A percentile compares a stretch with the other conserved stretches of the same genome.
phyloP scores from a whole-genome alignment of 1,140 invertebrate species.

The Leptonema lineaticorne region DNA sequence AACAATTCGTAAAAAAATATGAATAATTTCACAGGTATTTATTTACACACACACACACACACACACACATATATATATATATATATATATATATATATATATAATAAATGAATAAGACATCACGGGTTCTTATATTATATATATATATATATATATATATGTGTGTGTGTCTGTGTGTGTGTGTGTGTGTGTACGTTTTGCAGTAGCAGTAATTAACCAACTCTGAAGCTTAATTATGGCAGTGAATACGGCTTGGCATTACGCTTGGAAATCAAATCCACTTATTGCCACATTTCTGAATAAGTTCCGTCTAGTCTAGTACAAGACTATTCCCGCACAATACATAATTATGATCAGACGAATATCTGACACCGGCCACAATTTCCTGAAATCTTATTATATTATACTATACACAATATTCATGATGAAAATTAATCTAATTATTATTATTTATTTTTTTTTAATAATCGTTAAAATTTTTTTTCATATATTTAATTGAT shows the following conservation, averaged over 20 bases:
- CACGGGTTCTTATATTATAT: too few species aligned
- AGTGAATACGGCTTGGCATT: conserved; percentile 14
- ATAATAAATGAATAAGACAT: too few species aligned
- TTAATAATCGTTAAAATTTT: too few species aligned
- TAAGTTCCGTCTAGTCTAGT: not conserved
- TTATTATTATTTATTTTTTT: too few species aligned
- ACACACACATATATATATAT: not conserved
- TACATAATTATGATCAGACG: conserved; percentile 19
- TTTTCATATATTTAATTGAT: too few species aligned
- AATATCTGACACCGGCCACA: conserved; percentile 16
- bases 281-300: conserved; percentile 19
- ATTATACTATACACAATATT: too few species aligned
- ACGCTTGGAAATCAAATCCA: conserved; percentile 16
- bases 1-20: too few species aligned
- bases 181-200: conserved; percentile 7
- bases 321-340: not conserved
- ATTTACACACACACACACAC: too few species aligned
- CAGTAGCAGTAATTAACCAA: conserved; percentile 15
- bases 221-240: conserved; percentile 16
- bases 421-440: too few species aligned
- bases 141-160: not conserved
- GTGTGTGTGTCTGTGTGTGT: not conserved
- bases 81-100: not conserved
- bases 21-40: too few species aligned
- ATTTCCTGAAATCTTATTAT: too few species aligned